Evolutionary conservation across 2,888 invertebrate genomes (phyloP).

Genomic region (Cantharis lateralis): DNA sequence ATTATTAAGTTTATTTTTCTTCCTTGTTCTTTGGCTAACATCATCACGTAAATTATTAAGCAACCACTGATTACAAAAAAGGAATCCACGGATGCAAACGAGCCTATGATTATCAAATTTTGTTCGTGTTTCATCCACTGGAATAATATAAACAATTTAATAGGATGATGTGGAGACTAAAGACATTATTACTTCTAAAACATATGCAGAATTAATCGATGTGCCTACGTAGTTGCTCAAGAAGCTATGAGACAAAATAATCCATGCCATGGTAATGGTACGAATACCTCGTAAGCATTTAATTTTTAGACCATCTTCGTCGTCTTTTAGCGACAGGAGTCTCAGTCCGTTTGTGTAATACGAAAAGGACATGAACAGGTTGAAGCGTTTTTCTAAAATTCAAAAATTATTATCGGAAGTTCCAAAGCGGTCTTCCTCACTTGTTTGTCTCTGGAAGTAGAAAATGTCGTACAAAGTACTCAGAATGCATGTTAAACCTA

Average conservation of each 20-base stretch:
- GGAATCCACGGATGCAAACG: slow-evolving; percentile 65
- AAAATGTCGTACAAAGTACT: slow-evolving; percentile 30
- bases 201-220: slow-evolving; percentile 20
- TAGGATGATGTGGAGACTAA: background rate
- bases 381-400: slow-evolving; percentile 12
- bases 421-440: background rate
- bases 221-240: slow-evolving; percentile 17
- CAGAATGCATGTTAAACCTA: slow-evolving; percentile 3
- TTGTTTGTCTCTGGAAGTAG: slow-evolving; percentile 22
- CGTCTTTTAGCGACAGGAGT: slow-evolving; percentile 48
- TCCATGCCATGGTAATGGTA: slow-evolving; percentile 56
- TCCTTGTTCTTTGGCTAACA: slow-evolving; percentile 46
- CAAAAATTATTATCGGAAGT: background rate
- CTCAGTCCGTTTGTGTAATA: slow-evolving; percentile 53
- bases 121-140: slow-evolving; percentile 12
- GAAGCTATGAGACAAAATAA: slow-evolving; percentile 54
- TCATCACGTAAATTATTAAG: slow-evolving; percentile 58
- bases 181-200: slow-evolving; percentile 23
- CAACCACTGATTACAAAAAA: slow-evolving; percentile 69
- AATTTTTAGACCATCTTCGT: slow-evolving; percentile 41
- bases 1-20: slow-evolving; percentile 45
- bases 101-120: slow-evolving; percentile 39
- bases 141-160: background rate
- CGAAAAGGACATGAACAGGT: slow-evolving; percentile 44
- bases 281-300: slow-evolving; percentile 54